phyloP scores from a whole-genome alignment of 37 sponge, comb jelly and placozoan genomes.

The Spongilla lacustris region DNA sequence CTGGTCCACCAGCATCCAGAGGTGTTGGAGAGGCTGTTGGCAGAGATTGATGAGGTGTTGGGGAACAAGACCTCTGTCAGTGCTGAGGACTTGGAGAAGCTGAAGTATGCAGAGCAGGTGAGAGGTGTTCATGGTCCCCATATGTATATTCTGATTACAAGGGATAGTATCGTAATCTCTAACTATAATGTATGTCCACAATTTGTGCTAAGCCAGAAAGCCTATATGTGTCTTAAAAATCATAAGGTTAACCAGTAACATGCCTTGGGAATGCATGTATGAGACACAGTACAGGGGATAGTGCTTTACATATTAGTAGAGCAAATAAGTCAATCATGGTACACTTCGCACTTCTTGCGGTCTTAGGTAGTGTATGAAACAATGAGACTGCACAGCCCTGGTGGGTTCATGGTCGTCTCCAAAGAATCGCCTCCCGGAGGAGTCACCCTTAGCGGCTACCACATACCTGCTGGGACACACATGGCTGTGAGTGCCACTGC shows the following conservation, averaged over 20 bases:
- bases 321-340: no score
- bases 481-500: not conserved
- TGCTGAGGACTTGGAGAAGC: not conserved
- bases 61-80: not conserved
- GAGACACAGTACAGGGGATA: no score
- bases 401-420: not conserved
- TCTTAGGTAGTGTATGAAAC: constrained; percentile 25
- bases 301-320: no score
- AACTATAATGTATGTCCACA: no score
- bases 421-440: constrained; percentile 10
- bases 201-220: no score
- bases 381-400: constrained; percentile 20
- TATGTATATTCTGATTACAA: no score
- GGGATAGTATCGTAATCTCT: no score
- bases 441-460: constrained; percentile 6
- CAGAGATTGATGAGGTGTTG: constrained; percentile 3
- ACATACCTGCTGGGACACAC: not conserved
- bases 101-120: constrained; percentile 5
- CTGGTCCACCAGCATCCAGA: not conserved
- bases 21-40: not conserved
- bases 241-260: no score
- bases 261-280: no score
- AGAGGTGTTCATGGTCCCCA: no score
- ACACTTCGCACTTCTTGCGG: not conserved
- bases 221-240: no score